A percentile compares a stretch with the other conserved stretches of the same genome.
Evolutionary conservation across 2,113 vertebrate genomes (phyloP).

Genomic region (Cettia cetti): DNA sequence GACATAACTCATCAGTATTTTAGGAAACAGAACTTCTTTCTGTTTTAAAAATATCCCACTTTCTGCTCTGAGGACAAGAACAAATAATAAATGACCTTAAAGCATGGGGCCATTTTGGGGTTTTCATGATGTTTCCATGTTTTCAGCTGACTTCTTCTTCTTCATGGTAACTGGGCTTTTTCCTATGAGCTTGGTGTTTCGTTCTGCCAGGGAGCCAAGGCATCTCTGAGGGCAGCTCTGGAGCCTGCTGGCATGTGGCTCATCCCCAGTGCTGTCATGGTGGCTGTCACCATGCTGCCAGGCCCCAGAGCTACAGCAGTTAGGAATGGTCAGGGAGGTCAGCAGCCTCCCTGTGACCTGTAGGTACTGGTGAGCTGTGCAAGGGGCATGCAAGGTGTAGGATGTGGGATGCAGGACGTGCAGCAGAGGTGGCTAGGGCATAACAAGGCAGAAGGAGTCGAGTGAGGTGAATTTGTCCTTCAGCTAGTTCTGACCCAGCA

Average conservation of each 20-base stretch:
- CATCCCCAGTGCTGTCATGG: not conserved
- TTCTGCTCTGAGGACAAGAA: not conserved
- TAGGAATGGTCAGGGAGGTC: not conserved
- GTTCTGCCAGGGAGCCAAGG: not conserved
- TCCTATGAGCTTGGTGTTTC: not conserved
- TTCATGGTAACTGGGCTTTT: not conserved
- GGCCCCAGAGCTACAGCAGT: accelerated
- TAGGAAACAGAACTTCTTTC: not conserved
- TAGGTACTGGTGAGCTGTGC: not conserved
- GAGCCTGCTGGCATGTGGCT: not conserved
- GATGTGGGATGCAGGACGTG: not conserved
- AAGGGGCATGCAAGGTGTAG: not conserved
- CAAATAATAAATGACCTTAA: not conserved
- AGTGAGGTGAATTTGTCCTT: not conserved
- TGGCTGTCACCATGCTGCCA: not conserved
- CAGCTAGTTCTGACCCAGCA: not conserved
- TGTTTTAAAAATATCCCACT: not conserved
- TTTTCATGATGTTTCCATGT: not conserved
- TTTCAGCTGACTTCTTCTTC: not conserved
- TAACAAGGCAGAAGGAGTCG: not conserved
- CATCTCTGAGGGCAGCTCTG: not conserved
- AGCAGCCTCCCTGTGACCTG: not conserved
- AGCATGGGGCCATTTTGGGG: not conserved
- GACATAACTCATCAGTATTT: not conserved
- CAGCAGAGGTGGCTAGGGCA: not conserved